phyloP scores from a whole-genome alignment of 2,113 vertebrate genomes.

The Microcebus ravelobensis region DNA sequence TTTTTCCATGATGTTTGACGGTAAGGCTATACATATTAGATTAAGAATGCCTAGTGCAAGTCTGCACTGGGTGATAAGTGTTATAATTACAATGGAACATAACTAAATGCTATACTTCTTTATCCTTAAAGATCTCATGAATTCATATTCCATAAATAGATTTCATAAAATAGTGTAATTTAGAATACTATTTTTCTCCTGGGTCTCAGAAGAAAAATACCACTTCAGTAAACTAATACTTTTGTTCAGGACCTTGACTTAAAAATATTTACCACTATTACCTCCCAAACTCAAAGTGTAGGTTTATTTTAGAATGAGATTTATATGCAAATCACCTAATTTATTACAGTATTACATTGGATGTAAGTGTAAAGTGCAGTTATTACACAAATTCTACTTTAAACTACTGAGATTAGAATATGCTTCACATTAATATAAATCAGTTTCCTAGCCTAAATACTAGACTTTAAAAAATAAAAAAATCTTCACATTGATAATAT shows the following conservation, averaged over 20 bases:
- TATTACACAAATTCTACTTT: conserved; percentile 21
- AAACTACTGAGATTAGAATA: background rate
- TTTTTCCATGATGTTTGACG: background rate
- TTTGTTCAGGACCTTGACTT: conserved; percentile 13
- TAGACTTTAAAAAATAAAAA: conserved; percentile 6
- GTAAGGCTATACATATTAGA: background rate
- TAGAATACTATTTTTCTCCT: conserved; percentile 5
- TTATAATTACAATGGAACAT: conserved; percentile 30
- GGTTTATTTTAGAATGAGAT: conserved; percentile 51
- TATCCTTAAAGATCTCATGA: background rate
- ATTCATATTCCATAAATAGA: background rate
- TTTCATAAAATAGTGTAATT: conserved; percentile 54
- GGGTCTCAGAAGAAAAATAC: background rate
- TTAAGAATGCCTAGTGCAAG: background rate
- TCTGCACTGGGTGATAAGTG: background rate
- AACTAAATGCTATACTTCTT: conserved; percentile 44
- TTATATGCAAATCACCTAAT: conserved; percentile 36
- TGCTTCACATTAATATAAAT: background rate
- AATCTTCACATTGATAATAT: background rate
- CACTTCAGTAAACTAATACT: background rate
- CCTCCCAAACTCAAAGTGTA: conserved; percentile 41
- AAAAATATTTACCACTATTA: conserved; percentile 18
- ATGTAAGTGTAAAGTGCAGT: background rate
- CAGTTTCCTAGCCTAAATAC: conserved; percentile 24
- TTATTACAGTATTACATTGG: conserved; percentile 35